Evolutionary conservation across 2,888 invertebrate species (phyloP), one percentile per base, ranked within the genome.

Genomic region (Plebejus melissa): DNA sequence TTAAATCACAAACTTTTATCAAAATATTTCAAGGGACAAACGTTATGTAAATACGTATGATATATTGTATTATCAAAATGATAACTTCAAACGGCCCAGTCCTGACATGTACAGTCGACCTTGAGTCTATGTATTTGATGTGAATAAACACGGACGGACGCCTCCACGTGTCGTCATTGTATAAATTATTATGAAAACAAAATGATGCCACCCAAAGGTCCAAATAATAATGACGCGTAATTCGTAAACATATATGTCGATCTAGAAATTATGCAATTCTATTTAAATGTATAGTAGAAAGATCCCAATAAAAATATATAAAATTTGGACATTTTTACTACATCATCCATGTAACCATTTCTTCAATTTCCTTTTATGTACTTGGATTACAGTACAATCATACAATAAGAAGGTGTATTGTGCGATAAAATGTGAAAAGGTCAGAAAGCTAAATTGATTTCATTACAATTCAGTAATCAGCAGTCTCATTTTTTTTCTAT

Each of bases 131-230:
- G 71, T 22, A 46, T 41, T 75, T 75, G 38, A 28, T 72, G 77
- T 75, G 74, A 74, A 58, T 78, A 77, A 71, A 46, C 71, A 60
- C 60, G 60, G 58, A 70, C 70, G 46, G 46, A 76, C 77, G 77
- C 76, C 79, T 79, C 76, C 77, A 78, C 77, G 77, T 78, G 78
- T 65, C 36, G 77, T 70, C 70, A n/a, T 58, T 57, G 46, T 75
- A 72, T 77, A 46, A 46, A 9, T 79, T 79, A 78, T 77, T 79
- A 78, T 77, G 76, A 75, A 76, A 74, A 79, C 71, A 46, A 71
- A 71, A 28, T 71, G 46, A 46, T 28, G 46, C 22, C 16, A 69
- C 69, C 16, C 36, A 38, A 38, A 38, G 60, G 28, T 60, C 60
- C 60, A 58, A 58, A n/a, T 28, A 60, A 28, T 28, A 9, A 60